Evolutionary conservation across 92 coral and sea anemone genomes (phyloP), one percentile per base, ranked within the genome.

Genomic region (Chrysogorgia sp.): DNA sequence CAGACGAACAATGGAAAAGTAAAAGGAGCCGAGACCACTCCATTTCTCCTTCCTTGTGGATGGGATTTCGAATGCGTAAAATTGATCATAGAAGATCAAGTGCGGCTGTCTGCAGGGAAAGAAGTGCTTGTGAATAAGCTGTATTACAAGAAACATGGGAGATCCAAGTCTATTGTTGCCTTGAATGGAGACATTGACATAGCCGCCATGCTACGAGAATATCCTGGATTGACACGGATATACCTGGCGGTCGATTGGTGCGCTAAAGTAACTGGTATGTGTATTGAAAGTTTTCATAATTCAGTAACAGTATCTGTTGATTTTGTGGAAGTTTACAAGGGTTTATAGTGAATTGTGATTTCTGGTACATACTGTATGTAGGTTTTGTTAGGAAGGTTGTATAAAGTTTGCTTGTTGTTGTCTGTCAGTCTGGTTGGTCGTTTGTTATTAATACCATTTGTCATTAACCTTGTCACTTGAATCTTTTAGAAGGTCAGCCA

Each of bases 41-140:
- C 86, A 15, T 84, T 84, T 34, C 72, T 65, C 20, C 75, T 85
- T 59, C 88, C 88, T 24, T 25, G 26, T 13, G 40, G 85, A 31
- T 81, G 80, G 85, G 74, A 75, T 3, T 81, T 26, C 28, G 50
- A 26, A 17, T 63, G 78, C 2, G 37, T 79, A 21, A 29, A 47
- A 8, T 3, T 1, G 19, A 67, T 75, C 33, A 50, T 81, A 10
- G 53, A 70, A 40, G 80, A 81, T 37, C 84, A 41, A 0, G 49
- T 79, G 21, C 58, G 3, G 65, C 29, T 58, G 0, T 32, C 70
- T 34, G 80, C 62, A 37, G 77, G 64, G 4, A 45, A 79, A 24
- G 40, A 79, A 30, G 52, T 79, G 19, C 48, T 24, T 20, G 28
- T 81, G 23, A 66, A 71, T 49, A 23, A 69, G 14, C 80, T 81